Conservation (phyloP, 2,797 vertebrate genomes). For the Pampus argenteus region DNA sequence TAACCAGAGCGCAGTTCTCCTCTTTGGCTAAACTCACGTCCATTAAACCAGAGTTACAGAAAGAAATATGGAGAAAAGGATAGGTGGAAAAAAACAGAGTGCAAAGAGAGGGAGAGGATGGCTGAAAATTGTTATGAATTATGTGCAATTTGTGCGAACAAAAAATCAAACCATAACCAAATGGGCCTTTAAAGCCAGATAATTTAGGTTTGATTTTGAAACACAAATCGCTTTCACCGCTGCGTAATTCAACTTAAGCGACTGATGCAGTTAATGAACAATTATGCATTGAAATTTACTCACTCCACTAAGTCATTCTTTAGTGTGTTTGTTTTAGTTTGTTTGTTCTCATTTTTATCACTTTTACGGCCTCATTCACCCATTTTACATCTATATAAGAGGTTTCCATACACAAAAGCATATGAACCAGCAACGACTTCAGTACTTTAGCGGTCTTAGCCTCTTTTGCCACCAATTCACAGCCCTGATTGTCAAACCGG, state of each 20-base stretch:
- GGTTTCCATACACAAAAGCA: constrained; percentile 8
- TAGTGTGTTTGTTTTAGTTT: constrained; percentile 33
- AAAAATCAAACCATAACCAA: constrained; percentile 34
- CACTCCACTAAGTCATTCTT: constrained; percentile 41
- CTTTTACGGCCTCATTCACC: constrained; percentile 34
- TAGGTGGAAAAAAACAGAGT: constrained; percentile 24
- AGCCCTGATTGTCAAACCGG: constrained; percentile 35
- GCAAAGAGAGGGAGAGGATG: constrained; percentile 15
- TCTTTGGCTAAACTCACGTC: constrained; percentile 20
- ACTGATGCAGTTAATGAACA: constrained; percentile 38
- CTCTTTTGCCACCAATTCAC: constrained; percentile 32
- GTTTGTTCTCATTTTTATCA: constrained; percentile 50
- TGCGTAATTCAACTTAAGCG: constrained; percentile 20
- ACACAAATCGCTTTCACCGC: constrained; percentile 28
- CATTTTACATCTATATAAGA: constrained; percentile 21
- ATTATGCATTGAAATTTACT: constrained; percentile 49
- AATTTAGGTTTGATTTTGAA: constrained; percentile 20
- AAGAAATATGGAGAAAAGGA: not conserved
- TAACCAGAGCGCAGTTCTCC: constrained; percentile 32
- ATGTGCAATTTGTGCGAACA: constrained; percentile 31
- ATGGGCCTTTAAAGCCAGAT: constrained; percentile 33
- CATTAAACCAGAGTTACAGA: constrained; percentile 8
- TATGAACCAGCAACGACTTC: constrained; percentile 27
- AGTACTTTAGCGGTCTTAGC: constrained; percentile 16
- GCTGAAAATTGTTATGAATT: constrained; percentile 39